Conservation (phyloP, 30 jellyfish, hydroid and myxozoan genomes). For the Cassiopea andromeda region DNA sequence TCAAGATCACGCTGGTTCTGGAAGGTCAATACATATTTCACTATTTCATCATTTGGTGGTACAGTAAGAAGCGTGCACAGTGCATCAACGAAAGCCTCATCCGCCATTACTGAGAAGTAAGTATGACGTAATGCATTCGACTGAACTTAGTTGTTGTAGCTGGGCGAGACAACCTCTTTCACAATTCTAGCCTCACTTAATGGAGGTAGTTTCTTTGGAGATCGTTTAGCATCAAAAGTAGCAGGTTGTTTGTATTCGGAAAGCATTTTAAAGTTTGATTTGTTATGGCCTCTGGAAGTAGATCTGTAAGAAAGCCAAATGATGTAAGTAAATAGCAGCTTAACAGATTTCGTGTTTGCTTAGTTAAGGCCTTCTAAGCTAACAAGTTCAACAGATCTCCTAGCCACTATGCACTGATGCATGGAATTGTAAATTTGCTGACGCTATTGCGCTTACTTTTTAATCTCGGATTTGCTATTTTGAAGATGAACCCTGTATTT, state of each 20-base stretch:
- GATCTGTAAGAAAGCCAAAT: slow-evolving; percentile 58
- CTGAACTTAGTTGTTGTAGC: neutral
- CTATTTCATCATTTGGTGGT: slow-evolving; percentile 63
- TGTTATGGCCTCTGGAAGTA: slow-evolving; percentile 64
- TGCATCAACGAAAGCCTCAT: slow-evolving; percentile 27
- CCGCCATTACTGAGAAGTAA: slow-evolving; percentile 47
- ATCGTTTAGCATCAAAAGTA: slow-evolving; percentile 20
- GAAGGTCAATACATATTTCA: slow-evolving; percentile 58
- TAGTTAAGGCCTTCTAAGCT: neutral
- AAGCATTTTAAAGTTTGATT: slow-evolving; percentile 4
- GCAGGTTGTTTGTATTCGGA: slow-evolving; percentile 19
- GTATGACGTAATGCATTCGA: neutral
- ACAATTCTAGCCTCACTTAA: slow-evolving; percentile 20
- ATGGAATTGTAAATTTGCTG: no score
- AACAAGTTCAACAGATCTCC: no score
- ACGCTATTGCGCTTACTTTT: no score
- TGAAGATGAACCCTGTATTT: no score
- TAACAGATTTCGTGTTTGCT: neutral
- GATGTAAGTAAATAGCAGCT: slow-evolving; percentile 44
- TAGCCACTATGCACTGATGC: no score
- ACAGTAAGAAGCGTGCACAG: slow-evolving; percentile 43
- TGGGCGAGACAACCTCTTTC: slow-evolving; percentile 9
- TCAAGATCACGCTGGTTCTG: slow-evolving; percentile 69
- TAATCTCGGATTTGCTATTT: no score
- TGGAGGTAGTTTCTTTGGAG: slow-evolving; percentile 44